Evolutionary conservation across 2,797 vertebrate genomes (phyloP).

Genomic region (Dromococcyx pavoninus): DNA sequence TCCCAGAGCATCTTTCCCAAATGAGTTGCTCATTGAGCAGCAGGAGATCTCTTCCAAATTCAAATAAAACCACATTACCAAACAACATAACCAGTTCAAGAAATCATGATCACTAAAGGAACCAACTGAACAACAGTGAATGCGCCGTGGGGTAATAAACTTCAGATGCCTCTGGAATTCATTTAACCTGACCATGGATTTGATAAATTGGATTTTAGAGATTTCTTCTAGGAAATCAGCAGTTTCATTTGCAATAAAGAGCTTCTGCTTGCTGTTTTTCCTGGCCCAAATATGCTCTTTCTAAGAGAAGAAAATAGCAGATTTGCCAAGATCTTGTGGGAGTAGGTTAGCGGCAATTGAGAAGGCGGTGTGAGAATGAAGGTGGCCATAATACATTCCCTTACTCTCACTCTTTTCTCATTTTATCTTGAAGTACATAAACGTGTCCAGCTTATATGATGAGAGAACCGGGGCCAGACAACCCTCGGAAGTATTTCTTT

Average conservation of each 20-base stretch:
- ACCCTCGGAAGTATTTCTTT: not conserved
- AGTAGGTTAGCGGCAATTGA: not conserved
- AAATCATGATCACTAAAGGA: not conserved
- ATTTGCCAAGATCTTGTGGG: not conserved
- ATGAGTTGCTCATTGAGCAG: not conserved
- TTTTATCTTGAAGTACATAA: not conserved
- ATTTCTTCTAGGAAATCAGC: not conserved
- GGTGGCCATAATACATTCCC: not conserved
- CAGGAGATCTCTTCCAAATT: constrained; percentile 6
- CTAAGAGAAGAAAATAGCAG: not conserved
- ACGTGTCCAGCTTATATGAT: not conserved
- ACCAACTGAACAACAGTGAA: not conserved
- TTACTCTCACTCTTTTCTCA: not conserved
- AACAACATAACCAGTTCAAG: not conserved
- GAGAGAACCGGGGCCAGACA: not conserved
- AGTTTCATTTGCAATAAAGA: not conserved
- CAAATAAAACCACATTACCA: not conserved
- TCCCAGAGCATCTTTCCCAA: not conserved
- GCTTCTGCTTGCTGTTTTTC: not conserved
- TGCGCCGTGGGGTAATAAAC: not conserved
- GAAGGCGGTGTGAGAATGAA: not conserved
- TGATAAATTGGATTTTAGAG: not conserved
- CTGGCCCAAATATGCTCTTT: not conserved
- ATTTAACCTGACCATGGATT: not conserved
- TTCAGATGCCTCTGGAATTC: not conserved